Conservation (phyloP, 2,888 invertebrate genomes). For the Tubulanus polymorphus region DNA sequence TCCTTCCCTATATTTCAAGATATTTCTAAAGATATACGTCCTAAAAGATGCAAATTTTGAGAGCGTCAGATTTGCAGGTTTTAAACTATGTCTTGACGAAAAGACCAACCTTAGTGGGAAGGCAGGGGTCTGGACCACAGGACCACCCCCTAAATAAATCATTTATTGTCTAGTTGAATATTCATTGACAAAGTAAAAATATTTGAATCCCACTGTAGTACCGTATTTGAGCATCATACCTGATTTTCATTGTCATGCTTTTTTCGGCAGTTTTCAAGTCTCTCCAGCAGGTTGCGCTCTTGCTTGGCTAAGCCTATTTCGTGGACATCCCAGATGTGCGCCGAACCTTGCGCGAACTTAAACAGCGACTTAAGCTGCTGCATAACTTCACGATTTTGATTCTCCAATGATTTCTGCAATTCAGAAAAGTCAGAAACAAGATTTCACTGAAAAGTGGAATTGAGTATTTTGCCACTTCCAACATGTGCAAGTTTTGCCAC, state of each 20-base stretch:
- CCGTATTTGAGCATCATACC: too few species aligned
- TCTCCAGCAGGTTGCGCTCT: constrained; percentile 48
- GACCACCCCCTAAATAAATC: too few species aligned
- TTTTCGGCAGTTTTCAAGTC: constrained; percentile 43
- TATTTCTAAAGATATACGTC: not conserved
- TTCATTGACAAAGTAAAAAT: too few species aligned
- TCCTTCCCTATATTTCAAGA: too few species aligned
- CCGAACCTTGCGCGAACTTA: constrained; percentile 48
- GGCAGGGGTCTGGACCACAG: too few species aligned
- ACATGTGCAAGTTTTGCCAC: too few species aligned
- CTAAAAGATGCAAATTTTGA: too few species aligned
- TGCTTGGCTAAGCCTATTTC: constrained; percentile 48
- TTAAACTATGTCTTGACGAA: too few species aligned
- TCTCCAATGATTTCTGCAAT: constrained; percentile 40
- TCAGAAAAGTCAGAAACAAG: constrained; percentile 1
- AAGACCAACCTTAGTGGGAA: too few species aligned
- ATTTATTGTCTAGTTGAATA: too few species aligned
- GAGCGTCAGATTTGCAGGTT: too few species aligned
- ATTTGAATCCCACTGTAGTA: too few species aligned
- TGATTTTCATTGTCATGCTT: constrained; percentile 49
- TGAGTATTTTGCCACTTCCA: not conserved
- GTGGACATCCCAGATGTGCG: constrained; percentile 52
- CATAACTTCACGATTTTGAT: constrained; percentile 31
- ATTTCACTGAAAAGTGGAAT: not conserved
- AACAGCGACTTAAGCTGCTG: constrained; percentile 42